Evolutionary conservation across 2,113 vertebrate species (phyloP), one percentile per base, ranked within the genome.

Genomic region (Scartelaos histophorus): DNA sequence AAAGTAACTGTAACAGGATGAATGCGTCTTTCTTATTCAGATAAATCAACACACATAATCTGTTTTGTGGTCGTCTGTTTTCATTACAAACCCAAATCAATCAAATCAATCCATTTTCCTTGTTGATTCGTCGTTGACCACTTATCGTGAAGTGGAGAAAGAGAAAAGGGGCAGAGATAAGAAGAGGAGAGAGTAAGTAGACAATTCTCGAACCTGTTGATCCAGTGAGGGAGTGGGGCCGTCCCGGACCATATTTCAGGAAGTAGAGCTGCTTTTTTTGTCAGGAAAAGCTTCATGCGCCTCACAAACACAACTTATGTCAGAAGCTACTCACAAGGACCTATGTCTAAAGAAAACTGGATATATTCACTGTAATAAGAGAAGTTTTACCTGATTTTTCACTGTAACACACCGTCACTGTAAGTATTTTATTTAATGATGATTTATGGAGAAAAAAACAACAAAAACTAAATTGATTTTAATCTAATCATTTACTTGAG

Each of bases 131-230:
- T 1, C 21, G 29, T 5, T 43, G 34, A n/a, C 34, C 17, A 43
- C 17, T 64, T 64, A 1, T 4, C 11, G 9, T n/a, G 2, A 13
- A 61, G 35, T 10, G 4, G 17, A 38, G 34, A 1, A n/a, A 19
- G 11, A 21, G 19, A 64, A 34, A n/a, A 16, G 17, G 19, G 34
- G 60, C 7, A n/a, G 0, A 34, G 25, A 62, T n/a, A n/a, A n/a
- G 16, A 75, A 25, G 10, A 69, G 15, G 87, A 65, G 62, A 79
- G 80, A 0, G 25, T 5, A 22, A 5, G 16, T 10, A 64, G 19
- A 29, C 3, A 76, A 73, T 76, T 24, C 79, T 58, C 51, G 85
- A 91, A 91, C 89, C 85, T 70, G 89, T 89, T 69, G 19, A 58
- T 38, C 80, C 60, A 76, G 77, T 83, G 29, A 60, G 62, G 16